Conservation (phyloP, 1,140 invertebrate genomes). For the Caenorhabditis brenneri region DNA sequence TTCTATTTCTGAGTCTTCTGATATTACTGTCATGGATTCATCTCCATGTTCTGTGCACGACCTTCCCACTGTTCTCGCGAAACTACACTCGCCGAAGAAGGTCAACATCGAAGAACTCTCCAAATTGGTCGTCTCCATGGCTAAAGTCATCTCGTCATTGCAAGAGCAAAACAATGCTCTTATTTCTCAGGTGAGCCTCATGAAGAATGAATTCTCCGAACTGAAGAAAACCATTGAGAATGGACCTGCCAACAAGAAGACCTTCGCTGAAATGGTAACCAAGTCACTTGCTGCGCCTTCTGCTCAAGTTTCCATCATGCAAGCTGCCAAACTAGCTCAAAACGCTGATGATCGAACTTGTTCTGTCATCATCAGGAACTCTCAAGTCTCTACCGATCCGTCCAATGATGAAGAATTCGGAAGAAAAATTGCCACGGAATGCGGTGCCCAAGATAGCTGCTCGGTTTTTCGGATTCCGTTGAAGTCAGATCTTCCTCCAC, state of each 20-base stretch:
- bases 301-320: background rate
- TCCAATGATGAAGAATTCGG: background rate
- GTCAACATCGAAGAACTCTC: too few species aligned
- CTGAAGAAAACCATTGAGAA: background rate
- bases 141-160: background rate
- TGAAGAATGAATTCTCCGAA: background rate
- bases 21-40: too few species aligned
- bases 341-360: background rate
- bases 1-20: too few species aligned
- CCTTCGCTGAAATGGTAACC: background rate
- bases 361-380: background rate
- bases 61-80: too few species aligned
- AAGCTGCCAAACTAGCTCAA: background rate
- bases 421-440: background rate
- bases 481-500: background rate
- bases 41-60: too few species aligned
- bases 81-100: too few species aligned
- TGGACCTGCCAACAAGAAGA: background rate
- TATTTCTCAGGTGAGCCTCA: background rate
- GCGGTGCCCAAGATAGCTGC: background rate
- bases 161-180: background rate
- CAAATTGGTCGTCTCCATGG: background rate
- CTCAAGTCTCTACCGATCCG: background rate
- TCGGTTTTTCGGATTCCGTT: background rate
- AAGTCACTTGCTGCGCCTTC: background rate